A percentile compares a stretch with the other conserved stretches of the same genome.
phyloP scores from a whole-genome alignment of 2,888 invertebrate species.

The Metopia argyrocephala region DNA sequence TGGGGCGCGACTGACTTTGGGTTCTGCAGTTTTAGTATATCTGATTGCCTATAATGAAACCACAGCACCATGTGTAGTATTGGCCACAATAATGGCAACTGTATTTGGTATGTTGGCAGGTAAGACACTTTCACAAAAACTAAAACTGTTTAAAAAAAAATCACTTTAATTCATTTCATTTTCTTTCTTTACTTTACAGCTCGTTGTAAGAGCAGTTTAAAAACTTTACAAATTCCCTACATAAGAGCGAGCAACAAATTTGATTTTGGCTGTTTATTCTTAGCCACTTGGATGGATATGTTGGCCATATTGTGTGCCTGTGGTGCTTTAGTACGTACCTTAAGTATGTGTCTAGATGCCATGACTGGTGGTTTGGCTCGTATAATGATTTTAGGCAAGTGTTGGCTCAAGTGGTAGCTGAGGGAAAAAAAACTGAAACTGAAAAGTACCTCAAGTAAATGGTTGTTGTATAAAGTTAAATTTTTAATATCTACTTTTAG shows the following conservation, averaged over 20 bases:
- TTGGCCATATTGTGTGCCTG: constrained; percentile 80
- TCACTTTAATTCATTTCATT: not conserved
- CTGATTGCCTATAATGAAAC: constrained; percentile 77
- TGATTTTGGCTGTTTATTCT: constrained; percentile 78
- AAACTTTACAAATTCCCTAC: constrained; percentile 78
- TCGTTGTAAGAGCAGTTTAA: constrained; percentile 76
- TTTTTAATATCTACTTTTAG: constrained; percentile 70
- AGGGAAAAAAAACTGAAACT: not conserved
- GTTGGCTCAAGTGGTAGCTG: not conserved
- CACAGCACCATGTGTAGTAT: constrained; percentile 74
- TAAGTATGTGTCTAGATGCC: constrained; percentile 81
- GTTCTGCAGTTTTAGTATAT: constrained; percentile 75
- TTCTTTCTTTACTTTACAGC: constrained; percentile 68
- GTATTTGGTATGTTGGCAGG: constrained; percentile 76
- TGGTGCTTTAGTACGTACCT: constrained; percentile 80
- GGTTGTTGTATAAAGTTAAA: constrained; percentile 25
- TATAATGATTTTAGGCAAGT: constrained; percentile 79
- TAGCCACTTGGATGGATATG: constrained; percentile 80
- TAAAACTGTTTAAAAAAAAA: not conserved
- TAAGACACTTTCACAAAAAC: constrained; percentile 56
- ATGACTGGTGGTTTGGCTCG: constrained; percentile 80
- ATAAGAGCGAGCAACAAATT: constrained; percentile 78
- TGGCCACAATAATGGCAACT: constrained; percentile 75
- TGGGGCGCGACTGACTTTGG: constrained; percentile 77
- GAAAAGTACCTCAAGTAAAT: not conserved